Base-by-base conservation (phyloP, 2,888 invertebrate species). In the Gibbula magus region DNA sequence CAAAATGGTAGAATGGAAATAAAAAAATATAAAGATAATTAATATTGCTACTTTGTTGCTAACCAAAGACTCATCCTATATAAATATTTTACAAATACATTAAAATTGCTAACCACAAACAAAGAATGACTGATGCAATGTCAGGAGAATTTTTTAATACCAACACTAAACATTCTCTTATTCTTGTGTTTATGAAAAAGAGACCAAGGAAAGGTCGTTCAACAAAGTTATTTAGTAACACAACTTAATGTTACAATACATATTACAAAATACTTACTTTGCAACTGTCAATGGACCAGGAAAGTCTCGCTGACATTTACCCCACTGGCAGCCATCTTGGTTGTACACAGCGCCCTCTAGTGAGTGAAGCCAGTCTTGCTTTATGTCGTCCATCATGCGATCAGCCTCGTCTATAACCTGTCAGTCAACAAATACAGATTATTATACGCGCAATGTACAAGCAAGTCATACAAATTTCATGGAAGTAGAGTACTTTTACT, bases 331-430 rank as follows among this genome's bases (percentile, higher is more conserved):
- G 51, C 51, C 51, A 67, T 75, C 35, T 61, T 53, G 79, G 67
- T 66, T 82, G 76, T 89, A 92, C 0, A 92, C 91, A 22, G 92
- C 89, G 29, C 85, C 94, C 89, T 97, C 96, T 81, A 98, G 94
- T 91, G 96, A 95, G 88, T 95, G 95, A 4, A 98, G 94, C 98
- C 97, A 98, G 91, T 98, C 97, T 92, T 97, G 96, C 92, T 98
- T 96, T 74, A 97, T 95, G 89, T 96, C 96, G 88, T 98, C 97
- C 94, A 98, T 96, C 86, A 98, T 96, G 86, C 97, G 95, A 93
- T 99, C 99, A 7, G 99, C 99, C 94, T 99, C 99, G 93, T 99
- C 99, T 80, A 99, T 96, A 0, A 99, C 93, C 91, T 94, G 77
- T 22, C 81, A 84, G 51, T 79, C 10, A 29, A 61, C 10, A 45